Percentiles rank a stretch among this genome's conserved stretches.
These are phyloP conservation scores for Mormyrus lacerda DNA, from an alignment of 2,113 vertebrate genomes.

Conservation along the genomic window DNA sequence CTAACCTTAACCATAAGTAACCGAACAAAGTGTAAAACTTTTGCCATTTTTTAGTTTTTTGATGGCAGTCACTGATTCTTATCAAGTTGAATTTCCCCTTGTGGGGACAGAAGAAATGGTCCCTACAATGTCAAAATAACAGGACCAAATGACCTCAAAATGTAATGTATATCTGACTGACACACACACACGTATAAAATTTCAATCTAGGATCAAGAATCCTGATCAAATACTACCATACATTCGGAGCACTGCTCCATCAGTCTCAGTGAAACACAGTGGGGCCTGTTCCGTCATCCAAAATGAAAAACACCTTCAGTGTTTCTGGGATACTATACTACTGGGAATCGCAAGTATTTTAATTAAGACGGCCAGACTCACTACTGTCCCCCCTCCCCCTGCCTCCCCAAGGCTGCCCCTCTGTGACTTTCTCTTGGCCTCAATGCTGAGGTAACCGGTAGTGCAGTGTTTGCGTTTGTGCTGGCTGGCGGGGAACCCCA, in stretches of 20 bases:
- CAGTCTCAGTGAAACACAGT: background rate
- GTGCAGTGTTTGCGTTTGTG: constrained; percentile 11
- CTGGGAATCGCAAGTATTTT: background rate
- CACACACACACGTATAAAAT: background rate
- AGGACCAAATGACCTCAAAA: too few relatives aligned
- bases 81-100: background rate
- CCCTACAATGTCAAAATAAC: background rate
- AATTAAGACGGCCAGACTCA: background rate
- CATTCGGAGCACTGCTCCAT: background rate
- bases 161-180: background rate
- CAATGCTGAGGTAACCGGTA: background rate
- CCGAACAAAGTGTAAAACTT: background rate
- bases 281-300: background rate
- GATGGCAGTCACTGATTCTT: background rate
- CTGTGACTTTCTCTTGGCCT: background rate
- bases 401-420: background rate
- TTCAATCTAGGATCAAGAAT: background rate
- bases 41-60: background rate
- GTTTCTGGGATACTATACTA: too few relatives aligned
- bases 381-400: background rate
- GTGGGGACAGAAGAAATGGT: background rate
- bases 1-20: background rate
- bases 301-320: background rate
- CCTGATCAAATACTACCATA: background rate
- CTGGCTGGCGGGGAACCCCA: constrained; percentile 10